These are phyloP conservation scores for Miniopterus natalensis DNA, from an alignment of 2,113 vertebrate species.

Conservation along the genomic window DNA sequence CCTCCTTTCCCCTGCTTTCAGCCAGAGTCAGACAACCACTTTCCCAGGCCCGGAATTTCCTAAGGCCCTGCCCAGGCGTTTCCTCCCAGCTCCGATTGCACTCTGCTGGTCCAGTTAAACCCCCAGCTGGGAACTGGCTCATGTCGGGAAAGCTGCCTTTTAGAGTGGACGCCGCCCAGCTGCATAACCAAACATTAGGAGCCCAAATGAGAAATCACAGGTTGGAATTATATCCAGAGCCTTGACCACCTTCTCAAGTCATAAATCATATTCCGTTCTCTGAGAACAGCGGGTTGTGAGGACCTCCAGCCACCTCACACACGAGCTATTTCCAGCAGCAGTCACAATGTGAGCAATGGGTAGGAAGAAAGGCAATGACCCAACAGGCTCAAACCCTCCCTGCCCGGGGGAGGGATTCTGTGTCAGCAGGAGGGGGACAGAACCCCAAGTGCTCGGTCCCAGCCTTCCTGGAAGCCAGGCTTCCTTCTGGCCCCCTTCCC, in stretches of 20 bases:
- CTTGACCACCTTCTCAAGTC: conserved; percentile 28
- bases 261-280: conserved; percentile 46
- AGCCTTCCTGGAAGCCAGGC: neutral
- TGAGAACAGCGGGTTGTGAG: neutral
- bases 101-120: neutral
- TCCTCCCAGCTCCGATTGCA: neutral
- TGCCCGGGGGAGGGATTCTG: neutral
- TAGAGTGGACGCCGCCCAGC: conserved; percentile 54
- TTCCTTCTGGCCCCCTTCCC: neutral
- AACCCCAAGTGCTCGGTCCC: neutral
- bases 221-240: conserved; percentile 51
- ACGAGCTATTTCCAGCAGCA: neutral
- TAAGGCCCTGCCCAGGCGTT: neutral
- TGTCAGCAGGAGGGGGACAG: neutral
- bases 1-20: neutral
- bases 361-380: neutral
- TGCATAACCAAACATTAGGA: conserved; percentile 57
- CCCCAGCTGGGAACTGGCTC: conserved; percentile 1
- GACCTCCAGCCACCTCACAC: neutral
- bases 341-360: neutral
- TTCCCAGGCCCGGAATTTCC: neutral
- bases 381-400: neutral
- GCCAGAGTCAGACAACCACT: neutral
- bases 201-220: conserved; percentile 59
- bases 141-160: neutral